phyloP scores from a whole-genome alignment of 2,113 vertebrate species.

The Kryptolebias marmoratus region DNA sequence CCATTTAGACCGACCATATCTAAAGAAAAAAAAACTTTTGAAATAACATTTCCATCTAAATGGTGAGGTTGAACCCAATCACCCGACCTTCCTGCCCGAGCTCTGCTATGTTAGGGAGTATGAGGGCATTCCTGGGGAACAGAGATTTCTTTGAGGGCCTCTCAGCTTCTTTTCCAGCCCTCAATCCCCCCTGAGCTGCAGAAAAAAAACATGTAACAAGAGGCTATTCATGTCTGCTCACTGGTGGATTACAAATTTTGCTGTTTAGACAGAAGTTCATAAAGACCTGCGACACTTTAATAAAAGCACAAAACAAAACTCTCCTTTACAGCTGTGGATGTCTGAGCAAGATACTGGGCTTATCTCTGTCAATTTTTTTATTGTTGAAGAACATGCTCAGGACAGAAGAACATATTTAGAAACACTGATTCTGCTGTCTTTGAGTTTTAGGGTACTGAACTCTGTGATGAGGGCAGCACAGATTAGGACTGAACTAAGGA shows the following conservation, averaged over 20 bases:
- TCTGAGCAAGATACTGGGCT: slow-evolving; percentile 8
- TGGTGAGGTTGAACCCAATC: neutral
- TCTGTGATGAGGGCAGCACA: neutral
- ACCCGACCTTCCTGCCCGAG: slow-evolving; percentile 7
- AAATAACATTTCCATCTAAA: slow-evolving; percentile 19
- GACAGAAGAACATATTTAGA: neutral
- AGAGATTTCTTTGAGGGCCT: slow-evolving; percentile 86
- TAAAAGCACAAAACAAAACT: slow-evolving; percentile 23
- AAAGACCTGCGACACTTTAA: slow-evolving; percentile 35
- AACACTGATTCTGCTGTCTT: slow-evolving; percentile 22
- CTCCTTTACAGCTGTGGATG: slow-evolving; percentile 8
- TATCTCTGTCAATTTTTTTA: slow-evolving; percentile 8
- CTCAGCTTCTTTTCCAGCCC: slow-evolving; percentile 60
- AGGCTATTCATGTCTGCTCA: slow-evolving; percentile 79
- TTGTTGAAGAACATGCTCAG: slow-evolving; percentile 29
- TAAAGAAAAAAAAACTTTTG: slow-evolving; percentile 21
- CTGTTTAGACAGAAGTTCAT: slow-evolving; percentile 42
- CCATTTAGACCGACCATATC: slow-evolving; percentile 20
- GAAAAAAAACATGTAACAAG: slow-evolving; percentile 77
- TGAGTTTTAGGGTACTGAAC: neutral
- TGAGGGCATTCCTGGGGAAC: slow-evolving; percentile 81
- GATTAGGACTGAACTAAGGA: neutral
- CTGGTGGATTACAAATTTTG: slow-evolving; percentile 60
- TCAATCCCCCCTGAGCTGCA: slow-evolving; percentile 71
- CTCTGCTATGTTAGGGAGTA: slow-evolving; percentile 47